phyloP scores from a whole-genome alignment of 2,113 vertebrate genomes.

The Cinclus cinclus region DNA sequence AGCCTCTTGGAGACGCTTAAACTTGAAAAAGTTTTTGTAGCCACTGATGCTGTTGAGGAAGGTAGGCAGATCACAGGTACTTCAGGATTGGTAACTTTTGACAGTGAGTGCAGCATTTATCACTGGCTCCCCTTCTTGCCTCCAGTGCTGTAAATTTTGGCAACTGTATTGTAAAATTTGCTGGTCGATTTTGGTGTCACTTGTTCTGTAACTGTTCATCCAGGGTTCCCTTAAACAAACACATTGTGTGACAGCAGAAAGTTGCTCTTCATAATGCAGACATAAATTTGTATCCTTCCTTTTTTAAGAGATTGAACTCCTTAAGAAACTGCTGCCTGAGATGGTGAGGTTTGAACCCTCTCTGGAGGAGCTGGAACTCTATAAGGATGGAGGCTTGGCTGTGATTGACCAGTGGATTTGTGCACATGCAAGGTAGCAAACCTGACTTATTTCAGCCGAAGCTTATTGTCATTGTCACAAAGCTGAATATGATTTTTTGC shows the following conservation, averaged over 20 bases:
- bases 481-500: not conserved
- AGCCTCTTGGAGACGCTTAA: conserved; percentile 83
- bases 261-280: not conserved
- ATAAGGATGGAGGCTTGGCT: conserved; percentile 91
- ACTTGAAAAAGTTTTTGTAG: conserved; percentile 87
- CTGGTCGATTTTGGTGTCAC: not conserved
- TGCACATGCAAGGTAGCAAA: conserved; percentile 85
- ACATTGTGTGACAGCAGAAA: accelerated
- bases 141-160: not conserved
- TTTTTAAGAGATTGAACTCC: conserved; percentile 80
- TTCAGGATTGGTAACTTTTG: not conserved
- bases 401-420: conserved; percentile 99
- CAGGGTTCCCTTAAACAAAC: not conserved
- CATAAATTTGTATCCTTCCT: not conserved
- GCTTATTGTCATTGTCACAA: not conserved
- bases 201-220: not conserved
- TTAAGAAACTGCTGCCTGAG: conserved; percentile 83
- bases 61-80: conserved; percentile 69
- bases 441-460: not conserved
- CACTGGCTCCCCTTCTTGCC: not conserved
- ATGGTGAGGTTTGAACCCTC: conserved; percentile 88
- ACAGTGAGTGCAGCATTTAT: not conserved
- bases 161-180: not conserved
- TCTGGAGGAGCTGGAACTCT: conserved; percentile 84
- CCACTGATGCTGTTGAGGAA: conserved; percentile 88